Conservation (phyloP, 2,888 invertebrate genomes). For the Plebejus anna region DNA sequence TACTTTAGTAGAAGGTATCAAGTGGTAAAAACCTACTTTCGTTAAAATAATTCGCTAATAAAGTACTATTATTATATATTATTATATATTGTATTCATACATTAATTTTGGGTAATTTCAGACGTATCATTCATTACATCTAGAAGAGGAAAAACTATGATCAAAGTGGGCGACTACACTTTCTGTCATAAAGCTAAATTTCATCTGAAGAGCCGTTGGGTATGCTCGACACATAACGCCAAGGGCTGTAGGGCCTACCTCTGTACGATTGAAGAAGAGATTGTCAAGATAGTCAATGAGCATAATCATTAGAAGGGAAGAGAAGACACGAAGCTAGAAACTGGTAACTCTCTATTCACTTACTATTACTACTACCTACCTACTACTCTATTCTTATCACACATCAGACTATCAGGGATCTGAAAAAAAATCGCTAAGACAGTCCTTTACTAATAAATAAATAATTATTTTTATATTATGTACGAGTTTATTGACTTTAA, state of each 20-base stretch:
- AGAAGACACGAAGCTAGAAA: background rate
- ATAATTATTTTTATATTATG: too few relatives aligned
- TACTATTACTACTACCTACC: too few relatives aligned
- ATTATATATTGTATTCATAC: background rate
- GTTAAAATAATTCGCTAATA: too few relatives aligned
- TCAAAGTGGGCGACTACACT: constrained; percentile 41
- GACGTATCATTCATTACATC: constrained; percentile 26
- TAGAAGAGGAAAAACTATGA: constrained; percentile 39
- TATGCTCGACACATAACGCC: constrained; percentile 43
- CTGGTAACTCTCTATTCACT: too few relatives aligned
- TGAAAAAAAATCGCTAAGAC: too few relatives aligned
- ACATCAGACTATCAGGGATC: too few relatives aligned
- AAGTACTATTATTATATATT: background rate
- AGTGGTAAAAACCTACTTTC: background rate
- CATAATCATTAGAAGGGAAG: constrained; percentile 32
- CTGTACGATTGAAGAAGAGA: constrained; percentile 41
- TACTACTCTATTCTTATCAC: too few relatives aligned
- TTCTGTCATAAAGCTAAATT: constrained; percentile 39
- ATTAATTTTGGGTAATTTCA: background rate
- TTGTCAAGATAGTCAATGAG: constrained; percentile 43
- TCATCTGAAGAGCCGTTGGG: constrained; percentile 29
- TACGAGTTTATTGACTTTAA: too few relatives aligned
- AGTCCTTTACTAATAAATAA: too few relatives aligned
- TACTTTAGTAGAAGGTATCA: background rate
- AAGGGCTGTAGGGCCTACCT: constrained; percentile 41